Percentiles rank a stretch among this genome's conserved stretches.
These are phyloP conservation scores for Drosophila littoralis DNA, from an alignment of 1,140 invertebrate genomes.

Conservation along the genomic window DNA sequence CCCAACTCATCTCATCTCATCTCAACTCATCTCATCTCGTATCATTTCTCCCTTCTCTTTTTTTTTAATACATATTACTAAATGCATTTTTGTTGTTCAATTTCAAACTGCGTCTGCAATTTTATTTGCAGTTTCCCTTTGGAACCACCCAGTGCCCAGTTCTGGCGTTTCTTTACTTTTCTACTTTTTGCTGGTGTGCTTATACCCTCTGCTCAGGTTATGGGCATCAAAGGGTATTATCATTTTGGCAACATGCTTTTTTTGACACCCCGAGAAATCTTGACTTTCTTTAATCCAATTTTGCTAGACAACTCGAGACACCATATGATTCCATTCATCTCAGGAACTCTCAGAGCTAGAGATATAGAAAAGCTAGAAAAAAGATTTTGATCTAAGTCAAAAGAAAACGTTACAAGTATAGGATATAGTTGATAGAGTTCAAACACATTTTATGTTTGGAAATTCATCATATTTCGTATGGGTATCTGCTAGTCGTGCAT, in stretches of 20 bases:
- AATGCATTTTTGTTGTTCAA: conserved; percentile 83
- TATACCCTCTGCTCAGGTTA: not conserved
- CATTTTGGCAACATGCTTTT: not conserved
- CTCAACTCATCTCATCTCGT: conserved; percentile 21
- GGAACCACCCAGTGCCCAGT: conserved; percentile 14
- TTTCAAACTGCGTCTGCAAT: conserved; percentile 79
- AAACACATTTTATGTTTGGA: no score
- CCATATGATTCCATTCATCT: no score
- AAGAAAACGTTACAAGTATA: no score
- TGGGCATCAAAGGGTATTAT: not conserved
- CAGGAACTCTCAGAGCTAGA: no score
- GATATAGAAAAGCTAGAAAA: no score
- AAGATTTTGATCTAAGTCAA: no score
- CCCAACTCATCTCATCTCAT: conserved; percentile 15
- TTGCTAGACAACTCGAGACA: no score
- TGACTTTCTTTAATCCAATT: not conserved
- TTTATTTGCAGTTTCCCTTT: conserved; percentile 64
- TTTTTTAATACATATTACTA: conserved; percentile 70
- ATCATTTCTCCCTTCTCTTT: conserved; percentile 36
- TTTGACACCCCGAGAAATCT: not conserved
- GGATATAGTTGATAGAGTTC: no score
- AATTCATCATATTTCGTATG: no score
- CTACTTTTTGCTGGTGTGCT: not conserved
- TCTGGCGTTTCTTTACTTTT: conserved; percentile 14
- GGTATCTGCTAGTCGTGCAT: no score